Percentiles rank a stretch among this genome's conserved stretches.
These are phyloP conservation scores for Malthinus seriepunctatus DNA, from an alignment of 2,888 invertebrate genomes.

Conservation along the genomic window DNA sequence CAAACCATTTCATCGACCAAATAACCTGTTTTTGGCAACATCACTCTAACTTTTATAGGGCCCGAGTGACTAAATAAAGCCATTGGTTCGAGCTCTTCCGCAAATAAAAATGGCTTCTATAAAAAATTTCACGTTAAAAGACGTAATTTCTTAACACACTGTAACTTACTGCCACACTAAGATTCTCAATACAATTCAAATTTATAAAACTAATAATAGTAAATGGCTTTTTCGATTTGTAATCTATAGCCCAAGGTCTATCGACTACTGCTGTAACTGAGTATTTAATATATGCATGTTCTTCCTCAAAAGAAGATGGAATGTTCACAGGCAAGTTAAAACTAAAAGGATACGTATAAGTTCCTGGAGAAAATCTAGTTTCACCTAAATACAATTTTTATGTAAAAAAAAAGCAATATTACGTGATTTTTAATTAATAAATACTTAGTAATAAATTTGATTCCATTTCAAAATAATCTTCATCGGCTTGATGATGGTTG, in stretches of 20 bases:
- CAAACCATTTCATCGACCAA: neutral
- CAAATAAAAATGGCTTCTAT: neutral
- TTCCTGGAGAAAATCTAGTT: constrained; percentile 14
- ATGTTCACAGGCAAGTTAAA: neutral
- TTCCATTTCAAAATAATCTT: constrained; percentile 12
- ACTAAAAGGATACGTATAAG: constrained; percentile 10
- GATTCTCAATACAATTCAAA: constrained; percentile 1
- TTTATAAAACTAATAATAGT: neutral
- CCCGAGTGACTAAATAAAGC: neutral
- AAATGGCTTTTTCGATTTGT: constrained; percentile 5
- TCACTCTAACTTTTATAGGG: neutral
- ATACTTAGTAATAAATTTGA: constrained; percentile 4
- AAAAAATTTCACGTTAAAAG: neutral
- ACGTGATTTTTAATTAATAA: neutral
- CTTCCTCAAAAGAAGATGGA: constrained; percentile 4
- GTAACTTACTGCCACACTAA: neutral
- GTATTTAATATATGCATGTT: constrained; percentile 5
- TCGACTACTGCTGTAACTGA: constrained; percentile 4
- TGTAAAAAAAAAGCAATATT: neutral
- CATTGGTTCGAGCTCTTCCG: neutral
- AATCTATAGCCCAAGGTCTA: constrained; percentile 14
- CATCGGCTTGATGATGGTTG: neutral
- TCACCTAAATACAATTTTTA: constrained; percentile 7
- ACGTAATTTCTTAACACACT: too few relatives aligned
- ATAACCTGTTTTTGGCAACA: constrained; percentile 8